Base-by-base conservation (phyloP, 2,797 vertebrate species). In the Gallirallus australis region DNA sequence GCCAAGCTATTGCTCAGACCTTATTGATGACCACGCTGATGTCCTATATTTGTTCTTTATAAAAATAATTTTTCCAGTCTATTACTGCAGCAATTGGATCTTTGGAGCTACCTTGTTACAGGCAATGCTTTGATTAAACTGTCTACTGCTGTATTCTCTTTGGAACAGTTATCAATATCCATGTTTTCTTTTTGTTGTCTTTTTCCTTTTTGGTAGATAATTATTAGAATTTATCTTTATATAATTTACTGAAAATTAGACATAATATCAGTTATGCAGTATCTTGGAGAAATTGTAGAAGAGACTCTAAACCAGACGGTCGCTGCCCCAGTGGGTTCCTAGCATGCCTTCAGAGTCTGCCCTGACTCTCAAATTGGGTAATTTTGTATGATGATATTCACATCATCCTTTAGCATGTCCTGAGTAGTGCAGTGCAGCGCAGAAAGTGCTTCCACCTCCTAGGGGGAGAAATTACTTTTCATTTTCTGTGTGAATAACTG, bases 401-500 rank as follows among this genome's bases (percentile, higher is more conserved):
- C n/a, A 39, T 8, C 37, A 37, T 39, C 39, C 47, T 83, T 90
- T 88, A 65, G 93, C 70, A 37, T 42, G 90, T 31, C 59, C 77
- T 59, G 70, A 76, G 17, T 7, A 76, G 54, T 5, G 30, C 40
- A 39, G n/a, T 52, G 50, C 1, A 42, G 31, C 21, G 21, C 59
- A 79, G 59, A 93, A 89, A 69, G 30, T 20, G 50, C 50, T 86
- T 93, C 77, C 24, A 72, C 52, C 47, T 90, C 76, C 57, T 52
- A 47, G 16, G 33, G 47, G 86, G 54, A 88, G 45, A 93, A 93
- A 95, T 79, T 78, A 21, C 37, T 88, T 91, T 24, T 76, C 27
- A 69, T 95, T 89, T 91, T 93, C 40, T 90, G 3, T 76, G 35
- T 61, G 63, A 91, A 79, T 75, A 86, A 47, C 17, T 59, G 84